Conservation (phyloP, 2,797 vertebrate genomes). For the Gymnoscopelus braueri region DNA sequence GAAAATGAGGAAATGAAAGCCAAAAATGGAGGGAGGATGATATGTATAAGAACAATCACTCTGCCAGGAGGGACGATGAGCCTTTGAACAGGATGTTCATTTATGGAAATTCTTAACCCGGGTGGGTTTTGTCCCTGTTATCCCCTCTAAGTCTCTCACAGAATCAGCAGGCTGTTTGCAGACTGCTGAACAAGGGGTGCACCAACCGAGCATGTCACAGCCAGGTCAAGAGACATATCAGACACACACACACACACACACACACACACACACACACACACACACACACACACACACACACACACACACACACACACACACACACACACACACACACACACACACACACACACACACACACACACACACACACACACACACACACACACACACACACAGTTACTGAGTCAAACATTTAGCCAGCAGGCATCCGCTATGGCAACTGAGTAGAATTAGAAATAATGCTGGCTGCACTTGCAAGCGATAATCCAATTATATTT, state of each 20-base stretch:
- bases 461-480: conserved; percentile 3
- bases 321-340: conserved; percentile 37
- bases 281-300: no score
- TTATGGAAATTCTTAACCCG: conserved; percentile 59
- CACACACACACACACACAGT: conserved; percentile 3
- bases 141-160: conserved; percentile 31
- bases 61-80: conserved; percentile 60
- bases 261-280: conserved; percentile 1
- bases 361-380: conserved; percentile 9
- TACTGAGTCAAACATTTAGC: conserved; percentile 56
- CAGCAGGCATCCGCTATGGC: conserved; percentile 44
- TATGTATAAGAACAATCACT: conserved; percentile 65
- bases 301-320: background rate
- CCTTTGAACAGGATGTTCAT: conserved; percentile 63
- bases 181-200: conserved; percentile 57
- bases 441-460: conserved; percentile 43
- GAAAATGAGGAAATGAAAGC: conserved; percentile 69
- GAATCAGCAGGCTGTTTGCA: conserved; percentile 58
- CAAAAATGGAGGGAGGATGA: conserved; percentile 61
- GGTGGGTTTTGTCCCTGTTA: conserved; percentile 28
- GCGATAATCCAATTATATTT: background rate
- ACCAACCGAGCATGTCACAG: conserved; percentile 55
- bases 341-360: conserved; percentile 4
- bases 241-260: conserved; percentile 36
- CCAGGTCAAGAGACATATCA: conserved; percentile 67